Percentiles rank a stretch among this genome's conserved stretches.
Evolutionary conservation across 2,797 vertebrate species (phyloP).

Genomic region (Apogon hyalosoma): DNA sequence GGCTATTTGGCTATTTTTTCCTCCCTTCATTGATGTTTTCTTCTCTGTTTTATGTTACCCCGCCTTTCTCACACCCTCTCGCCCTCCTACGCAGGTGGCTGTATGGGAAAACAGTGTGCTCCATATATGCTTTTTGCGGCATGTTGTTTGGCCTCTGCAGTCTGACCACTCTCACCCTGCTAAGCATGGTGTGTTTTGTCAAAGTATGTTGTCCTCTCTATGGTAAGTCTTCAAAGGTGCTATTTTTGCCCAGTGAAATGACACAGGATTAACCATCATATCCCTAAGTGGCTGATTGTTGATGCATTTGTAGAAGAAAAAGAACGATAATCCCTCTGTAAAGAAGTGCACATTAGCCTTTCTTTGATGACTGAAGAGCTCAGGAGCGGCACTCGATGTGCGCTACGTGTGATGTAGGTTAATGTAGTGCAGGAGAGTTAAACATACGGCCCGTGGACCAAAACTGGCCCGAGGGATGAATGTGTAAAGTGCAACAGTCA

Average conservation of each 20-base stretch:
- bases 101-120: constrained; percentile 78
- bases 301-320: constrained; percentile 51
- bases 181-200: constrained; percentile 87
- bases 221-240: constrained; percentile 76
- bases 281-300: constrained; percentile 49
- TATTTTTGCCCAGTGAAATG: constrained; percentile 31
- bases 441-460: too few species aligned
- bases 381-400: constrained; percentile 46
- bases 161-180: constrained; percentile 85
- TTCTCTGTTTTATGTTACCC: constrained; percentile 16
- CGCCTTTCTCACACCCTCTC: constrained; percentile 34
- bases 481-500: too few species aligned
- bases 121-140: constrained; percentile 85
- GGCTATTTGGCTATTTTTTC: constrained; percentile 9
- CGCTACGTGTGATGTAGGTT: constrained; percentile 58
- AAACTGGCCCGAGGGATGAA: too few species aligned
- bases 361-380: constrained; percentile 66
- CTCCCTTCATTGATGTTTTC: constrained; percentile 40
- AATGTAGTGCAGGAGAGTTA: constrained; percentile 31
- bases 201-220: constrained; percentile 88
- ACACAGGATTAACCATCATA: constrained; percentile 37
- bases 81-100: constrained; percentile 75
- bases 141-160: constrained; percentile 87
- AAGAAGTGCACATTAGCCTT: constrained; percentile 46
- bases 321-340: constrained; percentile 45